Percentiles rank a stretch among this genome's conserved stretches.
These are phyloP conservation scores for Chaetophractus vellerosus DNA, from an alignment of 2,797 vertebrate species.

Conservation along the genomic window DNA sequence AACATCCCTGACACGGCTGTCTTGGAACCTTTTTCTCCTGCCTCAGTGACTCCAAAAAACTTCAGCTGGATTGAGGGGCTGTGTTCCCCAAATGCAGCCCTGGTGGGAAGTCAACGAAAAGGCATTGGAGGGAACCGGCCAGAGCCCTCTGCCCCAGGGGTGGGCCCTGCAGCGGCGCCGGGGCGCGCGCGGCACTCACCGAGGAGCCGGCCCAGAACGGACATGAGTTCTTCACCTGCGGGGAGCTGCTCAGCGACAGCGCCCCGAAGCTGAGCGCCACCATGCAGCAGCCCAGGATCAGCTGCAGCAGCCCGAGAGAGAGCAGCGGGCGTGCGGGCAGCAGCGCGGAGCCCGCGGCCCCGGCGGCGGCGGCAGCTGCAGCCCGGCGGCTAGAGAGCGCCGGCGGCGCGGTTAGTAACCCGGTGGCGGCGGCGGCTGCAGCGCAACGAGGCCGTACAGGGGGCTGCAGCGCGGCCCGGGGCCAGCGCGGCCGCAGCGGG, in stretches of 20 bases:
- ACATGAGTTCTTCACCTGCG: conserved; percentile 93
- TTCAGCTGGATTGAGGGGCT: not conserved
- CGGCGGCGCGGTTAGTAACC: conserved; percentile 66
- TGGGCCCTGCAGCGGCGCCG: not conserved
- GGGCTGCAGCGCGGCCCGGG: conserved; percentile 75
- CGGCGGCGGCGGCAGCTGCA: conserved; percentile 72
- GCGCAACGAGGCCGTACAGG: conserved; percentile 76
- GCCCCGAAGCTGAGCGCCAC: conserved; percentile 93
- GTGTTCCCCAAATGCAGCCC: not conserved
- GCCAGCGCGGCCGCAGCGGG: conserved; percentile 85
- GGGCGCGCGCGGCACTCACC: conserved; percentile 89
- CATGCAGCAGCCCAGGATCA: conserved; percentile 93
- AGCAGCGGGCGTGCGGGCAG: conserved; percentile 92
- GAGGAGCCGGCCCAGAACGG: conserved; percentile 94
- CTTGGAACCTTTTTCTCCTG: not conserved
- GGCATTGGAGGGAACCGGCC: not conserved
- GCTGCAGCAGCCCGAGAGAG: conserved; percentile 93
- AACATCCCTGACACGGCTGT: not conserved
- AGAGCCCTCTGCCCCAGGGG: accelerated
- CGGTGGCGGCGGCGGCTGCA: conserved; percentile 62
- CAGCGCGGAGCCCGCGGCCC: conserved; percentile 63
- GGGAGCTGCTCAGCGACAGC: conserved; percentile 91
- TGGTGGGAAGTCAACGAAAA: not conserved
- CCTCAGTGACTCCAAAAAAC: not conserved
- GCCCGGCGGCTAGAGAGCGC: conserved; percentile 72